Evolutionary conservation across 1,140 invertebrate species (phyloP).

Genomic region (Pogonus chalceus): DNA sequence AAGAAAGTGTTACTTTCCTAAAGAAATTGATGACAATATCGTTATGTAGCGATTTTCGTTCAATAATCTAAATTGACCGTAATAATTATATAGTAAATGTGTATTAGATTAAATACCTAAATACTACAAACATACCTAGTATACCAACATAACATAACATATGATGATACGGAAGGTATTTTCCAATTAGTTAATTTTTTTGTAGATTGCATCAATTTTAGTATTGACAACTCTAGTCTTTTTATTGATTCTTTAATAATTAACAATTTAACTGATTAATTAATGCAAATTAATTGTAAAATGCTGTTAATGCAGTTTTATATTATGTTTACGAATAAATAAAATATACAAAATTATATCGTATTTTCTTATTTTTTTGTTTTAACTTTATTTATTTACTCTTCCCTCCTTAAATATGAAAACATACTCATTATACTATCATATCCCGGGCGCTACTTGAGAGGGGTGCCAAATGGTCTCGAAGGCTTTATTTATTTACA

Average conservation of each 20-base stretch:
- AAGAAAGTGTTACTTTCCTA: neutral
- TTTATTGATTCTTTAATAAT: neutral
- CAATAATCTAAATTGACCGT: neutral
- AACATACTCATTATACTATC: too few species aligned
- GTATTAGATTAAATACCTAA: neutral
- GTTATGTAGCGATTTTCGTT: neutral
- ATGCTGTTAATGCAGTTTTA: conserved; percentile 2
- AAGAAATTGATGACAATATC: neutral
- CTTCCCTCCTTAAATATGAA: too few species aligned
- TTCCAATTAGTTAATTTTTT: too few species aligned
- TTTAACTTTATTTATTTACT: too few species aligned
- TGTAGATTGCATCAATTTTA: too few species aligned
- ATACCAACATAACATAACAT: too few species aligned
- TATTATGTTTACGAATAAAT: conserved; percentile 3
- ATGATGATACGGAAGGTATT: too few species aligned
- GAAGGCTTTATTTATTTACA: too few species aligned
- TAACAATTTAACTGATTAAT: neutral
- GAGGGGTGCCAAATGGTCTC: too few species aligned
- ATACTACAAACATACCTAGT: too few species aligned
- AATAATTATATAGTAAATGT: neutral
- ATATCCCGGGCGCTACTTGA: too few species aligned
- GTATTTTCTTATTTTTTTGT: too few species aligned
- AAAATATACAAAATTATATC: neutral
- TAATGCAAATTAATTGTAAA: neutral
- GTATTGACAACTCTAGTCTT: neutral